Base-by-base conservation (phyloP, 1,140 invertebrate genomes). In the Drosophila sp. region DNA sequence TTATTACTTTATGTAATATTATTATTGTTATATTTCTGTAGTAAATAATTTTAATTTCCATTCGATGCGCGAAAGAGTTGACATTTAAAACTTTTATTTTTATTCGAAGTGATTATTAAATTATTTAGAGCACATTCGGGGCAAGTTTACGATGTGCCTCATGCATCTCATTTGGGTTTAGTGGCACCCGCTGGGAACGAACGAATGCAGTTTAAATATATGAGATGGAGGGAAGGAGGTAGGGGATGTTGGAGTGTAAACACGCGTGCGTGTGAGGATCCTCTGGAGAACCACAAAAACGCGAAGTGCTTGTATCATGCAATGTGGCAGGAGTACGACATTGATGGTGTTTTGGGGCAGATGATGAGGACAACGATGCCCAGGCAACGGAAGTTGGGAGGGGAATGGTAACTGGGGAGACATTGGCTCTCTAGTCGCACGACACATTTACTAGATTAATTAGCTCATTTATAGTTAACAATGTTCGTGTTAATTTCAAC, bases 401-500 rank as follows among this genome's bases (percentile, higher is more conserved):
- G 0, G 64, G 13, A 9, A n/a, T 7, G n/a, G 6, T 13, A 27
- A 16, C 56, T 50, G 57, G 73, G 63, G 57, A 67, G 62, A 53
- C 63, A 51, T 50, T 62, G 63, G 63, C n/a, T 32, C 16, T 13
- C 11, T 48, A 32, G 51, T 41, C 21, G 50, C 58, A 36, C 29
- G 78, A 89, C 76, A 80, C 78, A 90, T 84, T 90, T 78, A 74
- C 62, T 83, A 87, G 90, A 91, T 91, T 91, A 91, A 91, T 91
- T 91, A 91, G 72, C 86, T 87, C 90, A 90, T 91, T 91, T 91
- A 89, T 59, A 41, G 80, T 69, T 76, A 87, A 91, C 90, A 91
- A 91, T 91, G 90, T 91, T 90, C 86, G 90, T 90, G 90, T 91
- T 91, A 91, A 91, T 91, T 91, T 90, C 78, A 67, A 81, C 71